A percentile compares a stretch with the other conserved stretches of the same genome.
phyloP scores from a whole-genome alignment of 2,888 invertebrate species.

The Parnassius glacialis region DNA sequence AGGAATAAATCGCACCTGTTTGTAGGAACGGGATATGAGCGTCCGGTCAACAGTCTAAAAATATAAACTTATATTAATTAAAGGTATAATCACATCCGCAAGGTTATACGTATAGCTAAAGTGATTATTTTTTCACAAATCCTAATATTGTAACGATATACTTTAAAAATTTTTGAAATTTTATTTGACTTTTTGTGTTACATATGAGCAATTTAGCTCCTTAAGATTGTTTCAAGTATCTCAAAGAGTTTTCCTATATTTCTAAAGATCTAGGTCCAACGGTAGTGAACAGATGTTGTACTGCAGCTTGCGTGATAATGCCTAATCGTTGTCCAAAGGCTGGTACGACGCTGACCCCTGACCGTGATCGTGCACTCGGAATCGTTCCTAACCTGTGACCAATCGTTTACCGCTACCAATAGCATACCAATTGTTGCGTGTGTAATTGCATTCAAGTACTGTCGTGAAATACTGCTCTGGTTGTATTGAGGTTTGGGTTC shows the following conservation, averaged over 20 bases:
- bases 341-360: conserved; percentile 52
- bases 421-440: conserved; percentile 62
- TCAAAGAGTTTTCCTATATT: conserved; percentile 7
- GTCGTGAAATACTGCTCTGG: conserved; percentile 39
- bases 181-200: too few species aligned
- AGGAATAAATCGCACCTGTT: conserved; percentile 23
- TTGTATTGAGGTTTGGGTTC: background rate
- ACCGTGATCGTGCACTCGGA: conserved; percentile 53
- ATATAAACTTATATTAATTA: conserved; percentile 16
- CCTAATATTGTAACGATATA: too few species aligned
- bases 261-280: conserved; percentile 9
- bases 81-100: conserved; percentile 6
- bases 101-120: background rate
- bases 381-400: conserved; percentile 63
- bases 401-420: conserved; percentile 63
- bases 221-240: too few species aligned
- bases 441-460: conserved; percentile 49
- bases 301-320: conserved; percentile 20
- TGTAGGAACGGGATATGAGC: conserved; percentile 15
- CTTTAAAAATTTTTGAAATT: too few species aligned
- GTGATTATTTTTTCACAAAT: too few species aligned
- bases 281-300: conserved; percentile 22
- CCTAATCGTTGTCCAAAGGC: conserved; percentile 35
- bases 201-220: too few species aligned
- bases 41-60: conserved; percentile 18